Evolutionary conservation across 2,888 invertebrate genomes (phyloP).

Genomic region (Penaeus monodon): DNA sequence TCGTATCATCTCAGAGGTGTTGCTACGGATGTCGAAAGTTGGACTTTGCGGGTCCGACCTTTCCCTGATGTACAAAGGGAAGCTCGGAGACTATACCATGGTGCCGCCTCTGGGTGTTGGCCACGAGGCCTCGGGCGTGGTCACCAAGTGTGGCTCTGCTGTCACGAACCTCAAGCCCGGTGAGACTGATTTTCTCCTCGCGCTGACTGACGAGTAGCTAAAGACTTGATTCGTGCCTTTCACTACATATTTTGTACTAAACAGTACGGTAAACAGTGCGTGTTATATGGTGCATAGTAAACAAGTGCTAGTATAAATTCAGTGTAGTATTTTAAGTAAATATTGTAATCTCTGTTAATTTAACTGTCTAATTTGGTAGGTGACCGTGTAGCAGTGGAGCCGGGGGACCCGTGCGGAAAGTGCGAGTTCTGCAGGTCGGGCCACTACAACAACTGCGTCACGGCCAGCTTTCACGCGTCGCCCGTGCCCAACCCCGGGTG

Average conservation of each 20-base stretch:
- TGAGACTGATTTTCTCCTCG: conserved; percentile 67
- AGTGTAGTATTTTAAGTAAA: background rate
- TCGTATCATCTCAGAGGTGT: conserved; percentile 68
- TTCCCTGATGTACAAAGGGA: conserved; percentile 37
- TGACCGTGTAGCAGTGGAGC: conserved; percentile 94
- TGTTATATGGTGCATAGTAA: background rate
- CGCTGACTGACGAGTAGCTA: background rate
- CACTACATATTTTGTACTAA: background rate
- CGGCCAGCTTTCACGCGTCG: conserved; percentile 93
- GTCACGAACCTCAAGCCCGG: conserved; percentile 73
- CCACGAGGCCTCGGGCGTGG: conserved; percentile 72
- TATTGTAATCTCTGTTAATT: background rate
- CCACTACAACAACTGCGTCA: conserved; percentile 89
- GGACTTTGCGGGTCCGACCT: conserved; percentile 72
- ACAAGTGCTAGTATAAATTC: background rate
- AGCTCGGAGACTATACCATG: conserved; percentile 10
- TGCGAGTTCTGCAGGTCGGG: conserved; percentile 90
- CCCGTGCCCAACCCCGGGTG: conserved; percentile 91
- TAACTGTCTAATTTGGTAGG: conserved; percentile 72
- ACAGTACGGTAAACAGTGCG: background rate
- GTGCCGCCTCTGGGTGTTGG: conserved; percentile 71
- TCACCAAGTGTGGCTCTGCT: conserved; percentile 70
- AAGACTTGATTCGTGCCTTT: background rate
- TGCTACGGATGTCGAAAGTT: conserved; percentile 70
- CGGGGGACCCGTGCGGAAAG: conserved; percentile 87